Base-by-base conservation (phyloP, 2,113 vertebrate genomes). In the Nycticorax nycticorax region DNA sequence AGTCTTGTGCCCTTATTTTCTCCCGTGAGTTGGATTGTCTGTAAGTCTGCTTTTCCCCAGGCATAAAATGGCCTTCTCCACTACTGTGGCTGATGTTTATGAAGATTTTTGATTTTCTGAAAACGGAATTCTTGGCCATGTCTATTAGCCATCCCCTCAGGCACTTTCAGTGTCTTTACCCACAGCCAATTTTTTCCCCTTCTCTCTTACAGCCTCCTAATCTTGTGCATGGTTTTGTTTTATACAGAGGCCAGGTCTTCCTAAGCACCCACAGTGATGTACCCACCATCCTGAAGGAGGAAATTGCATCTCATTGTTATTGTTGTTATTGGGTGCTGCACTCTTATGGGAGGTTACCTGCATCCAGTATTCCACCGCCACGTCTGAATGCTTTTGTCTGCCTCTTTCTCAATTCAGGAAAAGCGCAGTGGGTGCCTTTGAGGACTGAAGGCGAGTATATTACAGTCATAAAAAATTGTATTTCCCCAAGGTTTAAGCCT, bases 221-320 rank as follows among this genome's bases (percentile, higher is more conserved):
- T n/a, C 10, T 77, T 67, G 11, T 23, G 12, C 17, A 43, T 0
- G 1, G 5, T 30, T 96, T 82, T 68, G 7, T 83, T 48, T 83
- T 60, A 32, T 66, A 4, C 7, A 32, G 48, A 75, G 13, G 13
- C 17, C 28, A 2, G 39, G 8, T 56, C 14, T 88, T 67, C 8
- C 32, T 50, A 55, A 79, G 43, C 4, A n/a, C 32, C 21, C 11
- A 18, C 0, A 2, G 14, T 27, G 15, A 27, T 3, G 1, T 22
- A 23, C 7, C 26, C 1, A 0, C 17, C 14, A 9, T 64, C 23
- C n/a, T 35, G 64, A 56, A 72, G 47, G 17, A 78, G 10, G 33
- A 90, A 82, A 59, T 23, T 8, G 18, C 10, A 37, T 62, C 13
- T 59, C 26, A 7, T 11, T 62, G 21, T 37, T 57, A 12, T 8